Percentiles rank a stretch among this genome's conserved stretches.
phyloP scores from a whole-genome alignment of 2,888 invertebrate species.

The Cephus rjabovi region DNA sequence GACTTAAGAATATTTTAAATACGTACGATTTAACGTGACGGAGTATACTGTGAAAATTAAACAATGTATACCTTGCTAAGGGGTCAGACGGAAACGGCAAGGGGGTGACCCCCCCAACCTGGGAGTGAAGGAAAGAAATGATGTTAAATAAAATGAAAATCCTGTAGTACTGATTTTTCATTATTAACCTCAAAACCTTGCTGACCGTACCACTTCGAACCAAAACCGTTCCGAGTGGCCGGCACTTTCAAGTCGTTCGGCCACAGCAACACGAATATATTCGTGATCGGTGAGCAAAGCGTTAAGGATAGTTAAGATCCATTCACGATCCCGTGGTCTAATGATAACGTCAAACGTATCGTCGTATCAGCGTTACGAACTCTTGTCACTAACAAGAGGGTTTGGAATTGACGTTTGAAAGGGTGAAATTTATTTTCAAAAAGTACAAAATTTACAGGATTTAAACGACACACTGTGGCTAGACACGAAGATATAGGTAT shows the following conservation, averaged over 20 bases:
- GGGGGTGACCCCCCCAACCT: background rate
- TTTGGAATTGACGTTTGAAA: constrained; percentile 20
- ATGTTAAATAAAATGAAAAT: constrained; percentile 36
- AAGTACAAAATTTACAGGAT: constrained; percentile 47
- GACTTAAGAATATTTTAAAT: constrained; percentile 50
- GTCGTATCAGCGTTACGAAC: background rate
- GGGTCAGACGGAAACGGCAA: background rate
- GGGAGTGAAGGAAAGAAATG: constrained; percentile 26
- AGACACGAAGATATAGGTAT: constrained; percentile 23
- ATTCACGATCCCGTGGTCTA: background rate
- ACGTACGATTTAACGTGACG: constrained; percentile 30
- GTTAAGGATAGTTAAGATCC: background rate
- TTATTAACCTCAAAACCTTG: background rate
- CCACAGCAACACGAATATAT: too few species aligned
- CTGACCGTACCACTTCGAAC: too few species aligned
- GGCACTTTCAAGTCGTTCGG: too few species aligned
- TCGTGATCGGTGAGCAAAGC: too few species aligned
- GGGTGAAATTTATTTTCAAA: constrained; percentile 43
- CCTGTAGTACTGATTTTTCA: background rate
- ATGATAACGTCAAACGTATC: background rate
- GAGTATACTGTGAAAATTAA: constrained; percentile 15
- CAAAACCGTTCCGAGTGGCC: too few species aligned
- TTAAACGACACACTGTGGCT: constrained; percentile 25
- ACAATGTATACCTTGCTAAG: constrained; percentile 33
- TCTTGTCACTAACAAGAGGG: background rate